Evolutionary conservation across 64 coral and sea anemone species (phyloP).

Genomic region (Dendrophyllia cribrosa): DNA sequence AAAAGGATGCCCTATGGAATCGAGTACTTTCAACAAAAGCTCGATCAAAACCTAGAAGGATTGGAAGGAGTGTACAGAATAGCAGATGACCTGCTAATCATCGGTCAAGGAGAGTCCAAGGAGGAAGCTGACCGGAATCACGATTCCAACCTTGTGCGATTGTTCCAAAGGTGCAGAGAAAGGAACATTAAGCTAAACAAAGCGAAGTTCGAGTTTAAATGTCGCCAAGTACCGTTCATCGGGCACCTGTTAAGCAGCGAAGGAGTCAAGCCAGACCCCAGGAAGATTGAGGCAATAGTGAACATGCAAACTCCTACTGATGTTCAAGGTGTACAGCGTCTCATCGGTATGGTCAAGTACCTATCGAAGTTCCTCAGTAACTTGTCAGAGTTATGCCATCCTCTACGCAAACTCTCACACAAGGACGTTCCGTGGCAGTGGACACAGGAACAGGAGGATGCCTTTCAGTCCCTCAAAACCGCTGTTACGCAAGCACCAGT

Average conservation of each 20-base stretch:
- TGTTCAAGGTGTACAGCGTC: not conserved
- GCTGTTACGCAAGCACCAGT: constrained; percentile 11
- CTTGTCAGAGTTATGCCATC: constrained; percentile 4
- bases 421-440: constrained; percentile 5
- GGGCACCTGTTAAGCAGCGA: not conserved
- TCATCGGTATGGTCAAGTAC: constrained; percentile 31
- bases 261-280: not conserved
- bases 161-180: not conserved
- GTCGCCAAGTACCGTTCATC: not conserved
- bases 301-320: not conserved
- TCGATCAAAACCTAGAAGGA: not conserved
- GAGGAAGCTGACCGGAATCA: not conserved
- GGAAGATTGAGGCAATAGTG: not conserved
- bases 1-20: not conserved
- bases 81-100: constrained; percentile 17
- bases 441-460: not conserved
- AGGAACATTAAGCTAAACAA: not conserved
- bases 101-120: not conserved
- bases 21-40: not conserved
- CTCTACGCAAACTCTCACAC: not conserved
- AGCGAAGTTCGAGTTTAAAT: constrained; percentile 12
- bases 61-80: not conserved
- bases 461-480: constrained; percentile 27
- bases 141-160: not conserved
- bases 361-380: constrained; percentile 13